Evolutionary conservation across 2,113 vertebrate genomes (phyloP).

Genomic region (Anoplopoma fimbria): DNA sequence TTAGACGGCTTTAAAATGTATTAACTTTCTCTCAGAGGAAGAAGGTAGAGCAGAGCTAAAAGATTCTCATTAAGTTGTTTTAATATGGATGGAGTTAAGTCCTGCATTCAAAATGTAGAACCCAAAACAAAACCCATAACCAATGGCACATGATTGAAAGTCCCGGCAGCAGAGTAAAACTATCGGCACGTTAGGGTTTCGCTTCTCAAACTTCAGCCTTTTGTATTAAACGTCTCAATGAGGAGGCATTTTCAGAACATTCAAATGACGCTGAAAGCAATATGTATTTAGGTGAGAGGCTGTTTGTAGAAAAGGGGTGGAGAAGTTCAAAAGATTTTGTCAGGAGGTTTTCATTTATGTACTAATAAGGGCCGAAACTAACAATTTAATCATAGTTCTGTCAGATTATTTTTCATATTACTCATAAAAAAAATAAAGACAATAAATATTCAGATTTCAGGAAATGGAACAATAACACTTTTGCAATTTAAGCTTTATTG

Average conservation of each 20-base stretch:
- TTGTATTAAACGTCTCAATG: neutral
- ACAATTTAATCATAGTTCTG: neutral
- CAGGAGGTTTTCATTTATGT: neutral
- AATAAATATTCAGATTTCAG: neutral
- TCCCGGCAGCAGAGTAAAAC: no score
- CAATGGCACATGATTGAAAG: no score
- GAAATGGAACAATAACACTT: neutral
- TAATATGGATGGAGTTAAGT: neutral
- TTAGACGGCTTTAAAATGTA: neutral
- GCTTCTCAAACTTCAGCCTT: neutral
- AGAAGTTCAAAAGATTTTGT: neutral
- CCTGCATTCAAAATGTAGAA: neutral
- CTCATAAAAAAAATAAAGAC: neutral
- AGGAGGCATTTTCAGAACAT: neutral
- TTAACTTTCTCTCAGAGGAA: neutral
- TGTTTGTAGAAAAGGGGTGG: neutral
- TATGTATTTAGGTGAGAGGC: neutral
- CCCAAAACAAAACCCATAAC: no score
- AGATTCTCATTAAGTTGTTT: neutral
- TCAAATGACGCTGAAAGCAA: constrained; percentile 6
- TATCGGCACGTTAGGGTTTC: neutral
- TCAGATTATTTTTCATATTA: neutral
- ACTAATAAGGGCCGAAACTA: neutral
- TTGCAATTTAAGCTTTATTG: no score
- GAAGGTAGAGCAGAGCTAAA: neutral